phyloP scores from a whole-genome alignment of 2,113 vertebrate genomes.

The Dicaeum eximium region DNA sequence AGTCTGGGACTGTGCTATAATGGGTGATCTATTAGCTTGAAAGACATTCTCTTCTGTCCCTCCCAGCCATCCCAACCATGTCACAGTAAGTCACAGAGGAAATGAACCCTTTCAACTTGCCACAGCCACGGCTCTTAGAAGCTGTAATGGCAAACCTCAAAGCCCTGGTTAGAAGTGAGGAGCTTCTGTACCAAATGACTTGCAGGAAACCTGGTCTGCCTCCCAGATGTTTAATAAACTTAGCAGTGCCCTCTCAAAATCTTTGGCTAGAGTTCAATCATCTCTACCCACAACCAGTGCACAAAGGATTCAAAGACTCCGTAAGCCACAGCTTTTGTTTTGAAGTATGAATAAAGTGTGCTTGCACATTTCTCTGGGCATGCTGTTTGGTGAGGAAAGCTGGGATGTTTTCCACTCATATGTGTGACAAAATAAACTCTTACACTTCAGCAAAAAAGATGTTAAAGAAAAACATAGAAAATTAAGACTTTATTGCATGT shows the following conservation, averaged over 20 bases:
- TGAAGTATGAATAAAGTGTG: neutral
- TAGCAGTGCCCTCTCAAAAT: neutral
- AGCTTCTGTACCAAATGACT: neutral
- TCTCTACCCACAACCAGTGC: neutral
- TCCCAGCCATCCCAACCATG: neutral
- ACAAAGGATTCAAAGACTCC: constrained; percentile 9
- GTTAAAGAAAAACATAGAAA: neutral
- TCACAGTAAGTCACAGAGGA: neutral
- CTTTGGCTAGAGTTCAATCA: constrained; percentile 15
- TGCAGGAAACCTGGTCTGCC: neutral
- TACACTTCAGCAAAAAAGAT: neutral
- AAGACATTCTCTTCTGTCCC: neutral
- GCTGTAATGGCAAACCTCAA: neutral
- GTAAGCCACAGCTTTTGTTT: neutral
- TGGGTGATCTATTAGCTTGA: neutral
- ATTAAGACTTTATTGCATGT: neutral
- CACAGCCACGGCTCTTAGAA: neutral
- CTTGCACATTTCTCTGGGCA: neutral
- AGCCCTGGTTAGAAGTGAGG: neutral
- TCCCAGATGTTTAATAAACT: constrained; percentile 39
- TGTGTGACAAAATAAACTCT: neutral
- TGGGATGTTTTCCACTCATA: neutral
- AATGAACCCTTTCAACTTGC: neutral
- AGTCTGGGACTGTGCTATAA: neutral
- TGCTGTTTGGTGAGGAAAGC: neutral